A percentile compares a stretch with the other conserved stretches of the same genome.
Evolutionary conservation across 2,888 invertebrate species (phyloP).

Genomic region (Helicoverpa assulta): DNA sequence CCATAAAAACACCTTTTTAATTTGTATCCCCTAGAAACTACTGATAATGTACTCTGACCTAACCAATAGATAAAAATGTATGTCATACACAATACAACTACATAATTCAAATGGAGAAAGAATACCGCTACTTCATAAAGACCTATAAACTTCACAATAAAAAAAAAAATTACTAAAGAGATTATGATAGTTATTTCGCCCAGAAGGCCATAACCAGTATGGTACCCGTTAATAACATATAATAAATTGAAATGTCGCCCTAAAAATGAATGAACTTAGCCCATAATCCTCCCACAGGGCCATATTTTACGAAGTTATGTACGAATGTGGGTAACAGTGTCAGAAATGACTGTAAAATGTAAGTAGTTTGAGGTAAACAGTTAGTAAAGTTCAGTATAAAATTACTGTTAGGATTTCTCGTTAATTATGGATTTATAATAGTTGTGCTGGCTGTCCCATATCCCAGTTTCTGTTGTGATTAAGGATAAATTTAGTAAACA

Average conservation of each 20-base stretch:
- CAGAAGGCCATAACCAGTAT: conserved; percentile 37
- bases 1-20: conserved; percentile 12
- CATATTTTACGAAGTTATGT: conserved; percentile 56
- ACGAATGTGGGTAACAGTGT: conserved; percentile 55
- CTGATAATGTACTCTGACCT: no score
- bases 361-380: conserved; percentile 10
- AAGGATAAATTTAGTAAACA: background rate
- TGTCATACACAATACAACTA: background rate
- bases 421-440: background rate
- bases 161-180: conserved; percentile 8
- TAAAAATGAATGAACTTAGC: conserved; percentile 64
- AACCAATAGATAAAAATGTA: background rate
- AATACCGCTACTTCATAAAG: conserved; percentile 1
- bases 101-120: background rate
- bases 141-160: conserved; percentile 15
- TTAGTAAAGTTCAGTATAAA: conserved; percentile 31
- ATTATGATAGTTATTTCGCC: conserved; percentile 20
- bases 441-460: background rate
- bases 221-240: conserved; percentile 55
- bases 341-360: conserved; percentile 28
- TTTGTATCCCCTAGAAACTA: background rate
- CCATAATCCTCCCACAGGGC: conserved; percentile 68
- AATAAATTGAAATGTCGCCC: conserved; percentile 65
- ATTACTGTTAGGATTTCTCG: conserved; percentile 29
- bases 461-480: background rate